Percentiles rank a stretch among this genome's conserved stretches.
These are phyloP conservation scores for Hippocampus mohnikei DNA, from an alignment of 2,113 vertebrate species.

Conservation along the genomic window DNA sequence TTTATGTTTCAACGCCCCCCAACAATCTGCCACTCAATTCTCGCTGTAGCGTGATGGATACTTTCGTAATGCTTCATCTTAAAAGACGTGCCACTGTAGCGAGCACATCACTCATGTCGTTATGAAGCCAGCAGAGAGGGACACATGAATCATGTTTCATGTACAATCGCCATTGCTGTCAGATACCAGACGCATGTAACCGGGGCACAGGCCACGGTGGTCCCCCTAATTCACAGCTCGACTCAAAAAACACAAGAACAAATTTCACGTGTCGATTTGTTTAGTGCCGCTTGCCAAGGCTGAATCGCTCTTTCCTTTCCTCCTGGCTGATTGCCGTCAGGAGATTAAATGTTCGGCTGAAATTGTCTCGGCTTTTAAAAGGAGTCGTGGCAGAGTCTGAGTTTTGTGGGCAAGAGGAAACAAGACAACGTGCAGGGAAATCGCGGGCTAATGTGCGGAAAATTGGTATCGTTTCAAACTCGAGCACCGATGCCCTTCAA, in stretches of 20 bases:
- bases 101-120: constrained; percentile 12
- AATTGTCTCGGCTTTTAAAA: neutral
- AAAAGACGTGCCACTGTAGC: constrained; percentile 2
- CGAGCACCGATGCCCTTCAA: neutral
- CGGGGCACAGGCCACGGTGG: neutral
- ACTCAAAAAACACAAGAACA: neutral
- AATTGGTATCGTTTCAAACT: neutral
- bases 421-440: neutral
- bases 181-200: neutral
- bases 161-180: neutral
- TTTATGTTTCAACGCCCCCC: constrained; percentile 48
- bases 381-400: neutral
- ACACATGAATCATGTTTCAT: neutral
- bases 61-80: constrained; percentile 42
- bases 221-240: neutral
- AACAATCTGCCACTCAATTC: neutral
- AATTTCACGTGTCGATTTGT: neutral
- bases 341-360: neutral
- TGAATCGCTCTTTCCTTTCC: neutral
- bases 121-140: constrained; percentile 12
- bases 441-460: neutral
- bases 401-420: neutral
- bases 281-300: neutral
- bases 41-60: constrained; percentile 36
- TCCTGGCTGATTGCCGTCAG: neutral